These are phyloP conservation scores for Steatocranus sp. DNA, from an alignment of 2,797 vertebrate genomes.

Conservation along the genomic window DNA sequence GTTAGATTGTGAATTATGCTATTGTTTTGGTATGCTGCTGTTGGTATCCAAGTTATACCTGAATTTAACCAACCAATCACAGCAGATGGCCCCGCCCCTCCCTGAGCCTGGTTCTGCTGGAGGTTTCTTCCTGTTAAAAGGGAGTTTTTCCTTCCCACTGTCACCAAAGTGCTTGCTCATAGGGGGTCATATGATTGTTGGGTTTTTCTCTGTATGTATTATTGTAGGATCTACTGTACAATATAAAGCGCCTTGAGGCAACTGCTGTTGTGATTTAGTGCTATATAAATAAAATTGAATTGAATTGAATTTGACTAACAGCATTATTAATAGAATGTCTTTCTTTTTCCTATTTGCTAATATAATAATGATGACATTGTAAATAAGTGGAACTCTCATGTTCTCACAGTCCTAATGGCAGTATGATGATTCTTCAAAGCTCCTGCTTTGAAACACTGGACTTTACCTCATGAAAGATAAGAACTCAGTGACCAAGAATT, in stretches of 20 bases:
- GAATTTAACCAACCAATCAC: rapidly evolving
- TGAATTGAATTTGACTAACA: not conserved
- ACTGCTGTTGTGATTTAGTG: not conserved
- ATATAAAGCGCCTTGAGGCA: rapidly evolving
- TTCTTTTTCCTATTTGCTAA: not conserved
- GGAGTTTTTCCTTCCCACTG: not conserved
- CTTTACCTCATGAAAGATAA: not conserved
- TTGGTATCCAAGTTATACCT: not conserved
- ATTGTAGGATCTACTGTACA: not conserved
- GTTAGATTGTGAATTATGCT: not conserved
- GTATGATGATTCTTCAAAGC: not conserved
- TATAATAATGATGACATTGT: not conserved
- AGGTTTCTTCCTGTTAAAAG: not conserved
- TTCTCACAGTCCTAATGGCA: not conserved
- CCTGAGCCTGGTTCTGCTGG: rapidly evolving
- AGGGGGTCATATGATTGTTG: not conserved
- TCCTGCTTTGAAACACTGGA: not conserved
- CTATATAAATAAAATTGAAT: not conserved
- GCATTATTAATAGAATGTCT: not conserved
- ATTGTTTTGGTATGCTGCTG: not conserved
- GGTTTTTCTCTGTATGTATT: not conserved
- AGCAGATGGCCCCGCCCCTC: not conserved
- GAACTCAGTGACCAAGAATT: not conserved
- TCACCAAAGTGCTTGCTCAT: rapidly evolving
- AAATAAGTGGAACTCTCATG: not conserved